Evolutionary conservation across 2,113 vertebrate genomes (phyloP), one percentile per base, ranked within the genome.

Genomic region (Oreochromis niloticus): DNA sequence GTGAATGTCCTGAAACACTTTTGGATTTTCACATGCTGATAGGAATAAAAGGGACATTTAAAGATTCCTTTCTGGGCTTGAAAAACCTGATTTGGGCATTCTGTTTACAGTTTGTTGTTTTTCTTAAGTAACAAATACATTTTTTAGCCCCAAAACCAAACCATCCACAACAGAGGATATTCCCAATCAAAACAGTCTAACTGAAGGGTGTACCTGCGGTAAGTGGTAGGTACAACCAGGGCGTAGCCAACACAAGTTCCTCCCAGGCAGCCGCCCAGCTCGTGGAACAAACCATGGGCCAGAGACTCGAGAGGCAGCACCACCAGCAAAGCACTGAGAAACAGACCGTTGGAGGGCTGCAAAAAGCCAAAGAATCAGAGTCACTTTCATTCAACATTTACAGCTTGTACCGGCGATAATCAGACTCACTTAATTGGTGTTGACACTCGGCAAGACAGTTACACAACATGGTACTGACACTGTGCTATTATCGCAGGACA

Each of bases 161-260:
- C 61, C 10, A 78, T 78, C 46, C 9, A 50, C 4, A 78, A 78
- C 46, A 78, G 27, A 50, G 27, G 1, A 32, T 73, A 32, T 78
- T 9, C 27, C 48, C 17, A 52, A 78, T 50, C 73, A 52, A 52
- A 78, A 50, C 9, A 78, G 46, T 78, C 6, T 17, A 34, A 50
- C 17, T 13, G 24, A 78, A 78, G 73, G 7, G 27, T 7, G 24
- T 98, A 99, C 99, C 98, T 99, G 98, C 96, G 97, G 85, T 98
- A 99, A 87, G 97, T 97, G 36, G 98, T 99, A 32, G 99, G 98
- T 94, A 99, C 97, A 81, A 99, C 97, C 92, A 99, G 94, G 7
- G 98, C 98, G 87, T 99, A 99, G 79, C 98, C 99, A 32, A 98
- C 97, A 34, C 98, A 99, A 0, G 99, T 99, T 92, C 99, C 99